Percentiles rank a stretch among this genome's conserved stretches.
Conservation (phyloP, 1,140 invertebrate species). For the Monomorium pharaonis region DNA sequence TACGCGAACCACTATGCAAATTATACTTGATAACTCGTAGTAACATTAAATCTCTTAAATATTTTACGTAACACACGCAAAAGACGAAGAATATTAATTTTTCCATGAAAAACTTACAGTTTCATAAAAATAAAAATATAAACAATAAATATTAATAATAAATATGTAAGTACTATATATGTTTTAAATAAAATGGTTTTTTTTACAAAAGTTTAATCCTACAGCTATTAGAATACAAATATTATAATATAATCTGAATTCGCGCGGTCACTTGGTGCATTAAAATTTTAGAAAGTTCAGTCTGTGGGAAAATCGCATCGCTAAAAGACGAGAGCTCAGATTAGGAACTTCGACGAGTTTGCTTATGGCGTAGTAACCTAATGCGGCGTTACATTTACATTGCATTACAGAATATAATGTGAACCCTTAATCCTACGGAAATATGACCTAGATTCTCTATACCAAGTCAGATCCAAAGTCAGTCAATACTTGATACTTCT, state of each 20-base stretch:
- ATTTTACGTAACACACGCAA: neutral
- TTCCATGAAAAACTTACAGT: neutral
- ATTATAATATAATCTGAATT: neutral
- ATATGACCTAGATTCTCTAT: slow-evolving; percentile 23
- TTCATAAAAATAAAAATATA: neutral
- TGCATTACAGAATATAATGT: slow-evolving; percentile 22
- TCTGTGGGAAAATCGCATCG: neutral
- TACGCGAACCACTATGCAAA: neutral
- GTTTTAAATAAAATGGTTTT: neutral
- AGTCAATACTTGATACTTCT: slow-evolving; percentile 23
- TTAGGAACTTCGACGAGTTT: slow-evolving; percentile 32
- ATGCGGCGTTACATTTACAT: slow-evolving; percentile 30
- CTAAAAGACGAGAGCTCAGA: slow-evolving; percentile 26
- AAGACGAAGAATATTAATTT: neutral
- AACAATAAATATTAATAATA: too few species aligned
- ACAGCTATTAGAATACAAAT: neutral
- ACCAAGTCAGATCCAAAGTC: slow-evolving; percentile 19
- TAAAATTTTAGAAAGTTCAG: slow-evolving; percentile 8
- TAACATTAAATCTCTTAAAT: neutral
- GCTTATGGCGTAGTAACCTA: neutral
- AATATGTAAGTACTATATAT: neutral
- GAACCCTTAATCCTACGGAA: slow-evolving; percentile 25
- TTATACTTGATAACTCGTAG: neutral
- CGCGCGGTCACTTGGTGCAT: neutral
- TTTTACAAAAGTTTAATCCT: neutral